These are phyloP conservation scores for Stichopus horrens DNA, from an alignment of 53 echinoderm and acorn worm species.

Conservation along the genomic window DNA sequence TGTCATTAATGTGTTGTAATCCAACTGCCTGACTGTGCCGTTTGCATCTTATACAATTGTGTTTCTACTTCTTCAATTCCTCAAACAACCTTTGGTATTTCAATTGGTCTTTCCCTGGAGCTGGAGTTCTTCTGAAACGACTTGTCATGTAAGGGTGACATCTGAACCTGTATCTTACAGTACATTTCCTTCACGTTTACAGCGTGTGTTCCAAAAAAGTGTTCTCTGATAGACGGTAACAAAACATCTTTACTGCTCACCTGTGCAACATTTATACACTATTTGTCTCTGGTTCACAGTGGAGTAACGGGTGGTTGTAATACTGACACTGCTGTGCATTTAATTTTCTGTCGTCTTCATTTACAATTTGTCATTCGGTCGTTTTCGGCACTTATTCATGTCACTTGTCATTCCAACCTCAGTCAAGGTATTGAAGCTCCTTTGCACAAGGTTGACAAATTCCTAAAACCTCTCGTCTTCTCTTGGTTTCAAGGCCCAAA, in stretches of 20 bases:
- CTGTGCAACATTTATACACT: not conserved
- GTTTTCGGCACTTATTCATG: slow-evolving; percentile 53
- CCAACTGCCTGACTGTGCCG: slow-evolving; percentile 56
- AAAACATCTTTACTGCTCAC: not conserved
- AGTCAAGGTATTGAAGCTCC: slow-evolving; percentile 48
- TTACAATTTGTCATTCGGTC: slow-evolving; percentile 53
- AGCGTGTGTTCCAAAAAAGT: not conserved
- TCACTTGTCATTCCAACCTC: too few relatives aligned
- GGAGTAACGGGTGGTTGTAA: not conserved
- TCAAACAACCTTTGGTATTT: slow-evolving; percentile 53
- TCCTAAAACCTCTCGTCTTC: slow-evolving; percentile 46
- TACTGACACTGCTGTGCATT: too few relatives aligned
- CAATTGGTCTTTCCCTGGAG: slow-evolving; percentile 11
- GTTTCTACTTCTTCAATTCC: slow-evolving; percentile 50
- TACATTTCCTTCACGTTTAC: slow-evolving; percentile 29
- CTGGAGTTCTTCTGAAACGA: slow-evolving; percentile 34
- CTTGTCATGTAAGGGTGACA: not conserved
- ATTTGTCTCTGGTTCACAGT: not conserved
- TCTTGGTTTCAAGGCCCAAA: not conserved
- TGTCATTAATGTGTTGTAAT: slow-evolving; percentile 51
- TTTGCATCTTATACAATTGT: slow-evolving; percentile 42
- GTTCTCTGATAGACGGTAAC: slow-evolving; percentile 37
- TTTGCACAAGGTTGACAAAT: slow-evolving; percentile 50
- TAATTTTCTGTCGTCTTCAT: slow-evolving; percentile 23
- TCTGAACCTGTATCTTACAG: slow-evolving; percentile 60